phyloP scores from a whole-genome alignment of 2,888 invertebrate species.

The Eilema sororculum region DNA sequence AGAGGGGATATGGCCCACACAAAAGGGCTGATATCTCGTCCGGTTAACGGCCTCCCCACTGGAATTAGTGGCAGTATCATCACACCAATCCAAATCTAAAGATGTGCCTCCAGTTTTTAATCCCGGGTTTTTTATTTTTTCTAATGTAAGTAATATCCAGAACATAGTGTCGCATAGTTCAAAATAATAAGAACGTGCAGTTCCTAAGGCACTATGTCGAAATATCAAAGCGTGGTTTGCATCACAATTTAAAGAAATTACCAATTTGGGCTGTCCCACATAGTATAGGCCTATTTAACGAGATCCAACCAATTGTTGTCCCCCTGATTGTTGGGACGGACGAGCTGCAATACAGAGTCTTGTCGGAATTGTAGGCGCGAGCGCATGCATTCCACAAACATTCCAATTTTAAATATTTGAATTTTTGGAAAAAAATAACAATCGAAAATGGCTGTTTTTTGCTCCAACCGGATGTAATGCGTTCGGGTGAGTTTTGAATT shows the following conservation, averaged over 20 bases:
- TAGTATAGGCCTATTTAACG: constrained; percentile 55
- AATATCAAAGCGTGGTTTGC: constrained; percentile 17
- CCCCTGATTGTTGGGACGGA: constrained; percentile 65
- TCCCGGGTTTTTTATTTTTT: too few species aligned
- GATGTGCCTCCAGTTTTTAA: too few species aligned
- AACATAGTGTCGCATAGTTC: too few species aligned
- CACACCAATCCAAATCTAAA: too few species aligned
- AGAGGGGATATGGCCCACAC: too few species aligned
- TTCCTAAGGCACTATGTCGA: not conserved
- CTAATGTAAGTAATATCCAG: too few species aligned
- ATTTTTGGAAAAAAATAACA: not conserved
- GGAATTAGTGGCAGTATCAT: too few species aligned
- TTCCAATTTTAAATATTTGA: constrained; percentile 10
- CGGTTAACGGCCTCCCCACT: too few species aligned
- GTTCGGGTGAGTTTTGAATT: constrained; percentile 70
- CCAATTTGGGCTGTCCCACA: constrained; percentile 42
- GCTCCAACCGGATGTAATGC: constrained; percentile 59
- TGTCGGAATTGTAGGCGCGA: constrained; percentile 63
- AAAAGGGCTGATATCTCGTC: too few species aligned
- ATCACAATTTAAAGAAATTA: constrained; percentile 20
- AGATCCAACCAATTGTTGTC: constrained; percentile 72
- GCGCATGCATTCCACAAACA: constrained; percentile 32
- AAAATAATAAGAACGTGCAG: too few species aligned
- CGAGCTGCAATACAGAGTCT: constrained; percentile 66
- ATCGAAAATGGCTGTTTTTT: constrained; percentile 66